Percentiles rank a stretch among this genome's conserved stretches.
Conservation (phyloP, 2,113 vertebrate species). For the Gymnarchus niloticus region DNA sequence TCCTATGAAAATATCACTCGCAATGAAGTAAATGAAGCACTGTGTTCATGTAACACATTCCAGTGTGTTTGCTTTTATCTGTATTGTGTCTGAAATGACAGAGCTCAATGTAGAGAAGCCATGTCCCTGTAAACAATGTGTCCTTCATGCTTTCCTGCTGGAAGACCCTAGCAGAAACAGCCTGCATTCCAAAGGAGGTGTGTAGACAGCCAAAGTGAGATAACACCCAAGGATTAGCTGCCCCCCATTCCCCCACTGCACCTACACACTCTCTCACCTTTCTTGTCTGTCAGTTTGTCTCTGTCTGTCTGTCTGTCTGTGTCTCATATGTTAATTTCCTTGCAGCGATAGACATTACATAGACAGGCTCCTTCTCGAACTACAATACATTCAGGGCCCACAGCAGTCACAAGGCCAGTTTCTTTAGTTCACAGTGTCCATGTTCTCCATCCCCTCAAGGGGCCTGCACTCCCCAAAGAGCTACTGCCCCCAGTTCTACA, state of each 20-base stretch:
- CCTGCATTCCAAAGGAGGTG: not conserved
- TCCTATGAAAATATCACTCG: not conserved
- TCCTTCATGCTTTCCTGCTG: not conserved
- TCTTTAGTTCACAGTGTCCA: too few relatives aligned
- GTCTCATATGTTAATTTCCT: not conserved
- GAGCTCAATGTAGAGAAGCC: not conserved
- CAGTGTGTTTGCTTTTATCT: too few relatives aligned
- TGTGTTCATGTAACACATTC: not conserved
- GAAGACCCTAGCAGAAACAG: not conserved
- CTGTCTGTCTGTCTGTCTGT: not conserved
- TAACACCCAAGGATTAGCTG: slow-evolving; percentile 8
- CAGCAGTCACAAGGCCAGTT: not conserved
- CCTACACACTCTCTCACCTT: not conserved
- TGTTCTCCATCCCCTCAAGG: too few relatives aligned
- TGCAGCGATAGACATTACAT: not conserved
- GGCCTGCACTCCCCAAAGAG: too few relatives aligned
- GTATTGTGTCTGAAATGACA: not conserved
- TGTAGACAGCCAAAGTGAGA: not conserved
- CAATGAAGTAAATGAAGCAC: not conserved
- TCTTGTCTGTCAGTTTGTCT: not conserved
- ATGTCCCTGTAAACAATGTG: slow-evolving; percentile 13
- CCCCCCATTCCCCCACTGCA: not conserved
- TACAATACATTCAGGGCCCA: too few relatives aligned
- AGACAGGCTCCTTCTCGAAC: not conserved
- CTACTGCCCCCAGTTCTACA: too few relatives aligned